A percentile compares a stretch with the other conserved stretches of the same genome.
These are phyloP conservation scores for Coregonus clupeaformis DNA, from an alignment of 2,113 vertebrate genomes.

Conservation along the genomic window DNA sequence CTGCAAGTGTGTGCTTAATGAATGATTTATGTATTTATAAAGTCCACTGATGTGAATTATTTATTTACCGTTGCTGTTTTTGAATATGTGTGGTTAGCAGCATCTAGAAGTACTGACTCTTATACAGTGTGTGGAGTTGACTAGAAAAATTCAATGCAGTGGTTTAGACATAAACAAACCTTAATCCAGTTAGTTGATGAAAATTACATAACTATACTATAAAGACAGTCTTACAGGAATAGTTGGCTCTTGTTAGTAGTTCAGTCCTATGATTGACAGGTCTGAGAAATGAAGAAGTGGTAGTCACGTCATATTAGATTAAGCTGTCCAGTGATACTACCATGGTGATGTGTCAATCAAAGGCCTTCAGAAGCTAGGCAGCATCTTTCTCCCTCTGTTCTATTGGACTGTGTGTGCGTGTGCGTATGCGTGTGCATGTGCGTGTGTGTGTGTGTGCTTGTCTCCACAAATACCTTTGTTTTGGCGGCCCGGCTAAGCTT, in stretches of 20 bases:
- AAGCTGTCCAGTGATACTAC: not conserved
- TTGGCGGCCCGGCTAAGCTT: conserved; percentile 20
- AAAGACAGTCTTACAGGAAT: not conserved
- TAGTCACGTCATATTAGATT: not conserved
- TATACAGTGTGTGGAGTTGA: not conserved
- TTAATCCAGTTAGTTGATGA: not conserved
- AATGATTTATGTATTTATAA: conserved; percentile 34
- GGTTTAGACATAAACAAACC: too few species aligned
- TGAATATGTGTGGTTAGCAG: not conserved
- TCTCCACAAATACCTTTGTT: conserved; percentile 28
- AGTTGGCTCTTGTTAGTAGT: not conserved
- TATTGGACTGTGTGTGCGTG: not conserved
- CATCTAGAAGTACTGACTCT: not conserved
- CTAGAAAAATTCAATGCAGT: not conserved
- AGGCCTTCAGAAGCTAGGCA: not conserved
- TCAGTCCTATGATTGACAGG: not conserved
- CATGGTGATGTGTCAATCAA: not conserved
- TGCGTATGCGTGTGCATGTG: too few species aligned
- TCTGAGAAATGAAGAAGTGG: not conserved
- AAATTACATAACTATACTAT: not conserved
- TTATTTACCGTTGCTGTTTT: conserved; percentile 32
- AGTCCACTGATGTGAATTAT: conserved; percentile 36
- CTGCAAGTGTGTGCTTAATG: conserved; percentile 19
- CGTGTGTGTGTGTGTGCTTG: conserved; percentile 2
- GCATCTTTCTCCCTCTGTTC: not conserved